Percentiles rank a stretch among this genome's conserved stretches.
Evolutionary conservation across 2,888 invertebrate genomes (phyloP).

Genomic region (Standfussiana lucernea): DNA sequence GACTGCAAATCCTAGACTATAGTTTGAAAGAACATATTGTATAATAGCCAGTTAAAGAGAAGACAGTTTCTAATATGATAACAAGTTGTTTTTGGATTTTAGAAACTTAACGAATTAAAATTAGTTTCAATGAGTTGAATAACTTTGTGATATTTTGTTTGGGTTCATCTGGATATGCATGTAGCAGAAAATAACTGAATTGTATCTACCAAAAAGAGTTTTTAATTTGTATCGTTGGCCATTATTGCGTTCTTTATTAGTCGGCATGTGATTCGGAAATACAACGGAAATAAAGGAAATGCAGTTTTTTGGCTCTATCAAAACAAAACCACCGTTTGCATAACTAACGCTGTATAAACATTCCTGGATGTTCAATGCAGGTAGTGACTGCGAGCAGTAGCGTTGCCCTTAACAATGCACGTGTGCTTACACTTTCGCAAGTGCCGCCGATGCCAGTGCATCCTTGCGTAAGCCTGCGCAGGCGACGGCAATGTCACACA

Average conservation of each 20-base stretch:
- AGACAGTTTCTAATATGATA: slow-evolving; percentile 35
- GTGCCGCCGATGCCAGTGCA: slow-evolving; percentile 74
- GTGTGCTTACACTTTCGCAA: slow-evolving; percentile 77
- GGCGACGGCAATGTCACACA: slow-evolving; percentile 78
- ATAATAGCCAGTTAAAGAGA: slow-evolving; percentile 56
- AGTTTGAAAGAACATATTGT: slow-evolving; percentile 50
- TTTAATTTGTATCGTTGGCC: not conserved
- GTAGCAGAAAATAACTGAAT: not conserved
- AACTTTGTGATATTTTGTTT: slow-evolving; percentile 7
- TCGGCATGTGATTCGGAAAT: not conserved
- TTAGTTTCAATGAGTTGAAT: slow-evolving; percentile 15
- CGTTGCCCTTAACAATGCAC: slow-evolving; percentile 69
- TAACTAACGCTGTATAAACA: slow-evolving; percentile 19
- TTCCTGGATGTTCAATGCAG: slow-evolving; percentile 37
- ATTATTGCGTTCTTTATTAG: not conserved
- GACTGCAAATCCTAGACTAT: slow-evolving; percentile 63
- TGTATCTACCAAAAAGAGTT: not conserved
- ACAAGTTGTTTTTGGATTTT: slow-evolving; percentile 13
- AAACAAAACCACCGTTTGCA: not conserved
- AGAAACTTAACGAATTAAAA: slow-evolving; percentile 19
- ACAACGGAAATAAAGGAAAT: not conserved
- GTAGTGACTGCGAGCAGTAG: not conserved
- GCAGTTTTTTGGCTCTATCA: not conserved
- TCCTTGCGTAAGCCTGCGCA: slow-evolving; percentile 81
- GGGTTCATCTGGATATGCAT: not conserved